phyloP scores from a whole-genome alignment of 1,140 invertebrate genomes.

The Trichogramma pretiosum region DNA sequence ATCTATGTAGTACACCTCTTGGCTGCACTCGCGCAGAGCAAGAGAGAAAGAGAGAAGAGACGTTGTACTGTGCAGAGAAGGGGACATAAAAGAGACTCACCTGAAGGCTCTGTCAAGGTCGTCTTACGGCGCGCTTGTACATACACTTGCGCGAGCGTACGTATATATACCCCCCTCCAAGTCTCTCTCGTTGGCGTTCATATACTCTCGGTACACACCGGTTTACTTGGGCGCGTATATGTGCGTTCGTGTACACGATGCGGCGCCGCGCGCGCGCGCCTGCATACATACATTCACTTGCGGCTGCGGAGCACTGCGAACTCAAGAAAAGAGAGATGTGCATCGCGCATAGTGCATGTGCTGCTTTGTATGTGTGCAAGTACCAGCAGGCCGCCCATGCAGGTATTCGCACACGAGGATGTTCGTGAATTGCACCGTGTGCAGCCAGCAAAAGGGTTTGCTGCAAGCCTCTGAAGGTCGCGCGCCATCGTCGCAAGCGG shows the following conservation, averaged over 20 bases:
- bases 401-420: no score
- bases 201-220: no score
- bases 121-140: slow-evolving; percentile 6
- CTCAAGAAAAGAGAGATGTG: slow-evolving; percentile 1
- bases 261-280: not conserved
- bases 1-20: slow-evolving; percentile 19
- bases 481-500: no score
- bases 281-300: slow-evolving; percentile 10
- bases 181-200: no score
- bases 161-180: no score
- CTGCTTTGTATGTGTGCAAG: no score
- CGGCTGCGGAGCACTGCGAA: not conserved
- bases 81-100: slow-evolving; percentile 4
- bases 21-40: not conserved
- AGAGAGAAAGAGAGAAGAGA: not conserved
- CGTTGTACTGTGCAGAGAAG: not conserved
- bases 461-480: no score
- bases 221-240: not conserved
- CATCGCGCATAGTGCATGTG: not conserved
- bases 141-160: not conserved
- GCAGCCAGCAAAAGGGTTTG: no score
- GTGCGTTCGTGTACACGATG: not conserved
- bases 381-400: no score
- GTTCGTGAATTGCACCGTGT: no score
- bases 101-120: slow-evolving; percentile 20